Conservation (phyloP, 2,888 invertebrate genomes). For the Chirona hameri region DNA sequence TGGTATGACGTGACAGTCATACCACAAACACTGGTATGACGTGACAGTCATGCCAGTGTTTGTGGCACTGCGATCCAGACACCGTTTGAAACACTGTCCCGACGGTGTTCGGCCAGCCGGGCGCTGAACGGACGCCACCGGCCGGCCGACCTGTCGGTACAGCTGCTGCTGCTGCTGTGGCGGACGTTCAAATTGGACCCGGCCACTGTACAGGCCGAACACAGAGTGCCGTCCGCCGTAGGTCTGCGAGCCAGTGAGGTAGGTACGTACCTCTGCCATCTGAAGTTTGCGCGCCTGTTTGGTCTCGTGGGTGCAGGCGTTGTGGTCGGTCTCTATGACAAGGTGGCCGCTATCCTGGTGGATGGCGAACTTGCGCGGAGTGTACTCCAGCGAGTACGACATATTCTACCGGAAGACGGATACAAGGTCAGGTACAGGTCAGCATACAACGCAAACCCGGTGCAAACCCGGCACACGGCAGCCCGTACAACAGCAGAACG, state of each 20-base stretch:
- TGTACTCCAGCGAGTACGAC: slow-evolving; percentile 87
- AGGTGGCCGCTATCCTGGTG: slow-evolving; percentile 87
- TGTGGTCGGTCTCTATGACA: slow-evolving; percentile 95
- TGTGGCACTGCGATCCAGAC: too few species aligned
- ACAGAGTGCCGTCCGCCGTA: not conserved
- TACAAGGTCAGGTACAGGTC: not conserved
- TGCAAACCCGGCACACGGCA: too few species aligned
- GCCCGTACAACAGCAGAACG: too few species aligned
- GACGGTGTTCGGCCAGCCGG: slow-evolving; percentile 93
- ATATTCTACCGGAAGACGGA: slow-evolving; percentile 54
- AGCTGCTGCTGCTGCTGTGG: not conserved
- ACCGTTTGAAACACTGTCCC: slow-evolving; percentile 62
- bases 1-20: too few species aligned
- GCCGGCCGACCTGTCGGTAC: not conserved
- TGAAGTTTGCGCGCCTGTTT: slow-evolving; percentile 88
- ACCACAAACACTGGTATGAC: too few species aligned
- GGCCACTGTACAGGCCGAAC: not conserved
- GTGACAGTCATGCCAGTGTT: too few species aligned
- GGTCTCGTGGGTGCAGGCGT: slow-evolving; percentile 94
- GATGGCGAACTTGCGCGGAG: slow-evolving; percentile 90
- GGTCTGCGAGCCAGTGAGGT: too few species aligned
- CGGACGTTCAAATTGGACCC: slow-evolving; percentile 6
- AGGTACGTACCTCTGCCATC: slow-evolving; percentile 72
- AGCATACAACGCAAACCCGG: too few species aligned
- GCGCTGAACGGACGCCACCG: slow-evolving; percentile 57